Evolutionary conservation across 2,888 invertebrate species (phyloP), one percentile per base, ranked within the genome.

Genomic region (Paralinhomoeus sp.): DNA sequence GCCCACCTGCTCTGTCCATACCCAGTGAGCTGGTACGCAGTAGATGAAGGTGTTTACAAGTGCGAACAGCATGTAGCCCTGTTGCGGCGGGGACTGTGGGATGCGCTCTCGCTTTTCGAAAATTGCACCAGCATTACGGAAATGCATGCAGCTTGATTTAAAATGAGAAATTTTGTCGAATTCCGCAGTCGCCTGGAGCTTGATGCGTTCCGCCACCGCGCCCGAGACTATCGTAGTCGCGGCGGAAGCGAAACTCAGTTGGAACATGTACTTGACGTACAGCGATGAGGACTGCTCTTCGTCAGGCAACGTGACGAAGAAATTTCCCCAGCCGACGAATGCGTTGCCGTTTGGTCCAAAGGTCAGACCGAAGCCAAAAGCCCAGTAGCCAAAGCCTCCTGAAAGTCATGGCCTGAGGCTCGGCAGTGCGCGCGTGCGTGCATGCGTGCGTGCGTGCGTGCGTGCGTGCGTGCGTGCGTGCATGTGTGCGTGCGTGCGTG

Each of bases 151-250:
- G n/a, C n/a, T n/a, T n/a, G n/a, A n/a, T n/a, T n/a, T n/a, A n/a
- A n/a, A n/a, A n/a, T n/a, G n/a, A n/a, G n/a, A n/a, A n/a, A n/a
- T n/a, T n/a, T n/a, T n/a, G n/a, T n/a, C n/a, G n/a, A n/a, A n/a
- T n/a, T n/a, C n/a, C n/a, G n/a, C n/a, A n/a, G n/a, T n/a, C n/a
- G 58, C 58, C 24, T 51, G 50, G 27, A 58, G 48, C 43, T 56
- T 56, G 22, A 57, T 57, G 23, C 58, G 45, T 43, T 58, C 58
- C 1, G 58, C 58, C 27, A 58, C 54, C n/a, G 58, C 57, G 22
- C 58, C 55, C 34, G 58, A 59, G 1, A 60, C 60, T 17, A 60
- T 60, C 7, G 60, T 60, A 1, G 59, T 60, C 3, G 60, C 58
- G 3, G 59, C 58, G 9, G 57, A 58, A 13, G 58, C 57, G 44